Conservation (phyloP, 2,888 invertebrate species). For the Acanthopleura granulata region DNA sequence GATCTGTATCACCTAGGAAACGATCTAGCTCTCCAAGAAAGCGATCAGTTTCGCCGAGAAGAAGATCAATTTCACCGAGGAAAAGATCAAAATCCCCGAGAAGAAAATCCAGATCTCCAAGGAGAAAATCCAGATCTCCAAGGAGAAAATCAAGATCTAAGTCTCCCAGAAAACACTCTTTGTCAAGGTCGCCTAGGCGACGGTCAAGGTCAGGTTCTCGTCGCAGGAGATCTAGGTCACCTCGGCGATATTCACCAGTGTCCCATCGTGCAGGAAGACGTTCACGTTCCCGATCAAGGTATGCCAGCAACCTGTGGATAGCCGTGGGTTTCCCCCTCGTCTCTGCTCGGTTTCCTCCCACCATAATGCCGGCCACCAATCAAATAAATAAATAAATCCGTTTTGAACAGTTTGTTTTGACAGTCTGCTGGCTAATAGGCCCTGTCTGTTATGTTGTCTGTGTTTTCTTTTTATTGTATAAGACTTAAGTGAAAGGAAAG, state of each 20-base stretch:
- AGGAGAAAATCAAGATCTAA: neutral
- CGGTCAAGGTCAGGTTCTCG: neutral
- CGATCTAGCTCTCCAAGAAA: slow-evolving; percentile 23
- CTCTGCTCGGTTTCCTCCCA: too few relatives aligned
- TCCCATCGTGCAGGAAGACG: too few relatives aligned
- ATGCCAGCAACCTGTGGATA: too few relatives aligned
- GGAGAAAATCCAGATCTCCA: slow-evolving; percentile 20
- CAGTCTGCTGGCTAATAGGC: too few relatives aligned
- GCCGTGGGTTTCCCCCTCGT: too few relatives aligned
- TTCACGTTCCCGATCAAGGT: too few relatives aligned
- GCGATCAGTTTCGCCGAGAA: slow-evolving; percentile 26
- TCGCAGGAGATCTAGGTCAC: slow-evolving; percentile 1
- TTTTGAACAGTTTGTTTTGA: too few relatives aligned
- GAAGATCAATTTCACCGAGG: neutral
- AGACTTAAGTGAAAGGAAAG: too few relatives aligned
- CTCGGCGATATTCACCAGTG: neutral
- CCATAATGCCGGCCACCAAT: too few relatives aligned
- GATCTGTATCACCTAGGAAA: neutral
- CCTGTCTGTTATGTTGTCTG: too few relatives aligned
- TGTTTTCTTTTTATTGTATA: too few relatives aligned
- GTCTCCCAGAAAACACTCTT: slow-evolving; percentile 9
- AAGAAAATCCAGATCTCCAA: slow-evolving; percentile 24
- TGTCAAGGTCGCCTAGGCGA: neutral
- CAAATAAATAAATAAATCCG: too few relatives aligned
- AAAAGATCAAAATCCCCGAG: slow-evolving; percentile 20